phyloP scores from a whole-genome alignment of 2,888 invertebrate genomes.

The Agapostemon virescens region DNA sequence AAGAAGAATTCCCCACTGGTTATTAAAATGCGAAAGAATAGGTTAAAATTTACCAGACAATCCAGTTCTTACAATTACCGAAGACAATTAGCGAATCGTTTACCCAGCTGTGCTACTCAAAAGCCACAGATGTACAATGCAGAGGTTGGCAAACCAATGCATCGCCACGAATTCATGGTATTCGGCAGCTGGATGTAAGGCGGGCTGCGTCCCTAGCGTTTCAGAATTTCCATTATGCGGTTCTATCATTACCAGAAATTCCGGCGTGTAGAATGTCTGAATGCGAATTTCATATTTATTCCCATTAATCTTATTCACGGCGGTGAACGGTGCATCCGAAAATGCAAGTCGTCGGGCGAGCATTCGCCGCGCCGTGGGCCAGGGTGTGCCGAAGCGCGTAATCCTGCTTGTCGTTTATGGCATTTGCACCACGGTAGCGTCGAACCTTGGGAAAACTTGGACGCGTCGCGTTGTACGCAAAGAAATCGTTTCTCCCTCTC shows the following conservation, averaged over 20 bases:
- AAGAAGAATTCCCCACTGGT: background rate
- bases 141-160: background rate
- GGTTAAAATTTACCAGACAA: background rate
- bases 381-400: background rate
- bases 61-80: background rate
- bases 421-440: background rate
- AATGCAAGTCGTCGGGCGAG: conserved; percentile 24
- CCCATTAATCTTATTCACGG: conserved; percentile 36
- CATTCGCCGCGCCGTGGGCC: background rate
- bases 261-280: conserved; percentile 5
- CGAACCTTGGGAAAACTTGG: background rate
- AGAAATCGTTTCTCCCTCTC: background rate
- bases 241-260: conserved; percentile 11
- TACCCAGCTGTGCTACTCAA: background rate
- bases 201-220: background rate
- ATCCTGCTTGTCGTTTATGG: conserved; percentile 15
- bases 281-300: conserved; percentile 39
- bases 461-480: background rate
- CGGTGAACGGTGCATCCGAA: background rate
- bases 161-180: background rate
- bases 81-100: background rate
- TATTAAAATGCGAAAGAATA: rapidly evolving
- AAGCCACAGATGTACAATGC: background rate
- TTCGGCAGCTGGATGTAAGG: conserved; percentile 17
- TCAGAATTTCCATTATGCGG: conserved; percentile 17